phyloP scores from a whole-genome alignment of 2,888 invertebrate genomes.

The Sarcophaga subvicina region DNA sequence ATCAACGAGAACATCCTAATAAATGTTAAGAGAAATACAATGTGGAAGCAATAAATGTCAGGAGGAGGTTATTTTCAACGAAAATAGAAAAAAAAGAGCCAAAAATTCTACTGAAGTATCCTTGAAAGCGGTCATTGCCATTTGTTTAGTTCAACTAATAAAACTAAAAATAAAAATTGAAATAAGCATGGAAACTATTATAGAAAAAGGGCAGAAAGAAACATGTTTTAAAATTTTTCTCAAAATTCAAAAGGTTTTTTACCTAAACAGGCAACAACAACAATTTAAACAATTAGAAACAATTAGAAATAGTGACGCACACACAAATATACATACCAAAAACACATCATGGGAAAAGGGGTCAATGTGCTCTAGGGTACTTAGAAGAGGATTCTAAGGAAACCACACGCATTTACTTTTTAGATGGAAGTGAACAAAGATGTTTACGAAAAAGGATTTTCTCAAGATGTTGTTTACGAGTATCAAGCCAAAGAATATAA shows the following conservation, averaged over 20 bases:
- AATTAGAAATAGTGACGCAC: slow-evolving; percentile 36
- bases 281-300: slow-evolving; percentile 39
- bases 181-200: slow-evolving; percentile 23
- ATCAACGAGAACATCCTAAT: not conserved
- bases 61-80: not conserved
- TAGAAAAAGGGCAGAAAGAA: not conserved
- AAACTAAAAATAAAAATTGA: not conserved
- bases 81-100: not conserved
- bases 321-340: not conserved
- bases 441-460: slow-evolving; percentile 33
- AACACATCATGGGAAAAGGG: slow-evolving; percentile 26
- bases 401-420: slow-evolving; percentile 6
- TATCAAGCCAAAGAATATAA: slow-evolving; percentile 4
- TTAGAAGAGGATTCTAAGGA: slow-evolving; percentile 20
- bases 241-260: too few relatives aligned
- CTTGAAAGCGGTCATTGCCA: slow-evolving; percentile 46
- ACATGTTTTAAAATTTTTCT: not conserved
- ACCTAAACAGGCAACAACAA: slow-evolving; percentile 5
- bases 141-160: slow-evolving; percentile 6
- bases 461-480: not conserved
- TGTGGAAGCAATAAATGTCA: not conserved
- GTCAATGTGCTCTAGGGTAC: slow-evolving; percentile 33
- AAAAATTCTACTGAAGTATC: not conserved
- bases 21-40: not conserved
- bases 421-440: slow-evolving; percentile 8